A percentile compares a stretch with the other conserved stretches of the same genome.
phyloP scores from a whole-genome alignment of 2,113 vertebrate genomes.

The Ploceus nigricollis region DNA sequence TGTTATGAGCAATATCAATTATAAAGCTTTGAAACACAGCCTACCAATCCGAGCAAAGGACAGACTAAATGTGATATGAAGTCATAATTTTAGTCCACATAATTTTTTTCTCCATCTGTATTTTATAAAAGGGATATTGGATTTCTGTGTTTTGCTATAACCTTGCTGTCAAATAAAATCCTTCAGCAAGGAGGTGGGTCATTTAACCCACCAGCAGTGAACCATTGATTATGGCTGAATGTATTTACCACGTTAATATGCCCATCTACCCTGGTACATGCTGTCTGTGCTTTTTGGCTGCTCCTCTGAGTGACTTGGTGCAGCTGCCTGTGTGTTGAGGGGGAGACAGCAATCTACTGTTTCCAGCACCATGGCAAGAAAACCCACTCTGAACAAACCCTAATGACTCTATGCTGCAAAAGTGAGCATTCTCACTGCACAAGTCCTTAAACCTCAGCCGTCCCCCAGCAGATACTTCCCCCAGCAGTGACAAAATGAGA shows the following conservation, averaged over 20 bases:
- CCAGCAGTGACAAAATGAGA: neutral
- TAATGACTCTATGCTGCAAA: neutral
- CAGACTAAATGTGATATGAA: constrained; percentile 47
- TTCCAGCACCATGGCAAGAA: neutral
- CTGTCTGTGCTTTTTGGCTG: neutral
- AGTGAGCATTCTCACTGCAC: neutral
- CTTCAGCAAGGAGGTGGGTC: constrained; percentile 1
- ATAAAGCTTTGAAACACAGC: constrained; percentile 42
- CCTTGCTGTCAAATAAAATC: constrained; percentile 60
- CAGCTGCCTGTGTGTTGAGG: neutral
- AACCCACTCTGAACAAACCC: neutral
- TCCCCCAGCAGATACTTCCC: neutral
- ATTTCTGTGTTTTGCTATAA: constrained; percentile 56
- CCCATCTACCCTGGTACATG: neutral
- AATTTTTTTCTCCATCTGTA: constrained; percentile 31
- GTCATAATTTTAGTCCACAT: constrained; percentile 38
- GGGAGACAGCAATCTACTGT: neutral
- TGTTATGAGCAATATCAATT: constrained; percentile 56
- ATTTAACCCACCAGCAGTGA: constrained; percentile 44
- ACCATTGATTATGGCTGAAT: neutral
- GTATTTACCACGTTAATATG: neutral
- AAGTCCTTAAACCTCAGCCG: neutral
- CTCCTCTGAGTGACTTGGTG: neutral
- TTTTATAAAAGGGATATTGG: constrained; percentile 53
- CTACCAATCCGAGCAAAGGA: constrained; percentile 51